Conservation (phyloP, 2,888 invertebrate genomes). For the Cerastis rubricosa region DNA sequence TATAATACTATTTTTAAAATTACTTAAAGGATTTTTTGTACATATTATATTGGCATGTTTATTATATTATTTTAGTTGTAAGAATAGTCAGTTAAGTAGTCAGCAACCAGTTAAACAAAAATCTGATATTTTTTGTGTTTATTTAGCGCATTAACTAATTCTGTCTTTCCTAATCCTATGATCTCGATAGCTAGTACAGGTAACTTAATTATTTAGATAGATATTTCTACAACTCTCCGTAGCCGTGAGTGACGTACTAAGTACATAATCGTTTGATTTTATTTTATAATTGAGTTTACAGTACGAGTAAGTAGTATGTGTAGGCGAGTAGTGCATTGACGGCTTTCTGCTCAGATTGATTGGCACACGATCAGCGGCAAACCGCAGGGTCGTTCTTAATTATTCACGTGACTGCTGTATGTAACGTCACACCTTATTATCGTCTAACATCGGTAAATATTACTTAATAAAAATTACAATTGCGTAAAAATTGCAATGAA, state of each 20-base stretch:
- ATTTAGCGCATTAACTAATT: background rate
- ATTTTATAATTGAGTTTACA: slow-evolving; percentile 38
- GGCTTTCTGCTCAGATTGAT: slow-evolving; percentile 52
- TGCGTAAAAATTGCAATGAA: slow-evolving; percentile 57
- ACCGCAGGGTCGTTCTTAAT: slow-evolving; percentile 63
- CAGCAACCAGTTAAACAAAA: no score
- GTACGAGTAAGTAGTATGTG: slow-evolving; percentile 23
- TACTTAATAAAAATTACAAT: slow-evolving; percentile 59
- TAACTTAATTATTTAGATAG: background rate
- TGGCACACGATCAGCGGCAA: slow-evolving; percentile 55
- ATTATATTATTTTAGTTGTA: background rate
- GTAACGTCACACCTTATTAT: slow-evolving; percentile 59
- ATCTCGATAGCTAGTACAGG: background rate
- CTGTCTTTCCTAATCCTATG: background rate
- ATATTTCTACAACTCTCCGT: background rate
- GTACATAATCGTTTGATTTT: slow-evolving; percentile 15
- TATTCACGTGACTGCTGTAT: slow-evolving; percentile 55
- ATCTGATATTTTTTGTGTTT: background rate
- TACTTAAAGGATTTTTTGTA: background rate
- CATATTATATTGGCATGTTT: background rate
- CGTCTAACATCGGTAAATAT: slow-evolving; percentile 57
- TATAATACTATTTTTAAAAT: background rate
- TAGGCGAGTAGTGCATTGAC: slow-evolving; percentile 46
- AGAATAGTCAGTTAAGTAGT: background rate
- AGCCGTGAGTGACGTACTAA: background rate